A percentile compares a stretch with the other conserved stretches of the same genome.
phyloP scores from a whole-genome alignment of 2,888 invertebrate species.

The Pyrochroa serraticornis region DNA sequence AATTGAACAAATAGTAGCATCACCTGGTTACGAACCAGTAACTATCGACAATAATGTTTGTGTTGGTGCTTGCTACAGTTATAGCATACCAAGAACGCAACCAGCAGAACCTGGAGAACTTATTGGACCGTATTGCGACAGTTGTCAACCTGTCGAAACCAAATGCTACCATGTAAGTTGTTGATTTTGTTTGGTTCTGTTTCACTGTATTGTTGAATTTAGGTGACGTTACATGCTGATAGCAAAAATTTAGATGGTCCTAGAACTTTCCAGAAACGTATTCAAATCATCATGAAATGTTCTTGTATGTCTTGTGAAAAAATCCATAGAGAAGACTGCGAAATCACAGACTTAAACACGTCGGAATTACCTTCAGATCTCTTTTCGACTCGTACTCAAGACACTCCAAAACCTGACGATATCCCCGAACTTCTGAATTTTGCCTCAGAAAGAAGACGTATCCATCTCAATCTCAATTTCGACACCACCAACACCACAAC shows the following conservation, averaged over 20 bases:
- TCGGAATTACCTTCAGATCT: conserved; percentile 56
- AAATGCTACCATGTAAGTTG: conserved; percentile 68
- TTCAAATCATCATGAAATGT: conserved; percentile 71
- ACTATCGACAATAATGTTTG: conserved; percentile 75
- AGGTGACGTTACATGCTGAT: conserved; percentile 66
- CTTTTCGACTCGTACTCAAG: conserved; percentile 47
- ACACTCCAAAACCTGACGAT: conserved; percentile 43
- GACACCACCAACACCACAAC: conserved; percentile 25
- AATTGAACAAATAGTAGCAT: conserved; percentile 72
- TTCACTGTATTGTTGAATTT: conserved; percentile 21
- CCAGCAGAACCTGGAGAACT: conserved; percentile 71
- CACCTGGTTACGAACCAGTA: conserved; percentile 67
- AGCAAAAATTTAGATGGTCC: conserved; percentile 61
- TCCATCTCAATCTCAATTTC: conserved; percentile 7
- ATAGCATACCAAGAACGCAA: conserved; percentile 71
- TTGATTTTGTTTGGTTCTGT: not conserved
- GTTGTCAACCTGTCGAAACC: conserved; percentile 69
- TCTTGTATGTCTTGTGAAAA: conserved; percentile 68
- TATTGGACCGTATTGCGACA: conserved; percentile 71
- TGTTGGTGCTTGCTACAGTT: conserved; percentile 74
- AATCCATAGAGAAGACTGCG: conserved; percentile 57
- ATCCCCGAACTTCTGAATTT: conserved; percentile 48
- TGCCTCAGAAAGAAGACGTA: not conserved
- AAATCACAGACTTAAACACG: conserved; percentile 59
- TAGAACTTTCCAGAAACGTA: conserved; percentile 63